These are phyloP conservation scores for Bibio marci DNA, from an alignment of 2,888 invertebrate species.

Conservation along the genomic window DNA sequence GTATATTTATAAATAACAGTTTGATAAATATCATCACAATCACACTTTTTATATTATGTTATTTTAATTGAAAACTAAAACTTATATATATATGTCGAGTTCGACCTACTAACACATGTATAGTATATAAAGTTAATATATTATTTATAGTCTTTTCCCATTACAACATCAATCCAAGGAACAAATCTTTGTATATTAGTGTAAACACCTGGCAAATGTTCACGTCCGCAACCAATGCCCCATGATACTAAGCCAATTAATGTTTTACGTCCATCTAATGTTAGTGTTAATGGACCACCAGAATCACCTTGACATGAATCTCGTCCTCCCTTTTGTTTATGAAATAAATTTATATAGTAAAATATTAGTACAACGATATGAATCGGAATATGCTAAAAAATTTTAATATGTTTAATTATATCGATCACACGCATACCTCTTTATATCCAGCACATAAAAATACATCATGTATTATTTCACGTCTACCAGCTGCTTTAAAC, in stretches of 20 bases:
- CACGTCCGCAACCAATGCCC: constrained; percentile 83
- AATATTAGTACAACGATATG: neutral
- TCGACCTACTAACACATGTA: too few relatives aligned
- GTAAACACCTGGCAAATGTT: constrained; percentile 79
- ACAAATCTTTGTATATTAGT: constrained; percentile 86
- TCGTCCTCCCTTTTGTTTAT: constrained; percentile 37
- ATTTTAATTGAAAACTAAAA: too few relatives aligned
- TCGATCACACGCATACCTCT: constrained; percentile 37
- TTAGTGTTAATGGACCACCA: constrained; percentile 76
- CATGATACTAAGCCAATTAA: constrained; percentile 75
- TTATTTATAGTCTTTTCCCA: constrained; percentile 31
- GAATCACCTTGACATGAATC: constrained; percentile 65
- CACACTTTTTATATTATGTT: neutral
- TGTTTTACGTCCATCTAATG: constrained; percentile 69
- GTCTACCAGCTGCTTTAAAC: constrained; percentile 77
- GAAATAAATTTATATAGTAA: constrained; percentile 4
- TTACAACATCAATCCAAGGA: constrained; percentile 77
- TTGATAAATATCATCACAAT: too few relatives aligned
- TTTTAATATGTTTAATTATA: neutral
- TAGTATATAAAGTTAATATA: constrained; percentile 6
- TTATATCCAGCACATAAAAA: constrained; percentile 88
- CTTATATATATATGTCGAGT: too few relatives aligned
- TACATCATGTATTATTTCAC: constrained; percentile 86
- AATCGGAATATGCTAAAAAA: neutral
- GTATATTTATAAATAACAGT: too few relatives aligned